These are phyloP conservation scores for Chironomus striatipennis DNA, from an alignment of 1,140 invertebrate genomes.

Conservation along the genomic window DNA sequence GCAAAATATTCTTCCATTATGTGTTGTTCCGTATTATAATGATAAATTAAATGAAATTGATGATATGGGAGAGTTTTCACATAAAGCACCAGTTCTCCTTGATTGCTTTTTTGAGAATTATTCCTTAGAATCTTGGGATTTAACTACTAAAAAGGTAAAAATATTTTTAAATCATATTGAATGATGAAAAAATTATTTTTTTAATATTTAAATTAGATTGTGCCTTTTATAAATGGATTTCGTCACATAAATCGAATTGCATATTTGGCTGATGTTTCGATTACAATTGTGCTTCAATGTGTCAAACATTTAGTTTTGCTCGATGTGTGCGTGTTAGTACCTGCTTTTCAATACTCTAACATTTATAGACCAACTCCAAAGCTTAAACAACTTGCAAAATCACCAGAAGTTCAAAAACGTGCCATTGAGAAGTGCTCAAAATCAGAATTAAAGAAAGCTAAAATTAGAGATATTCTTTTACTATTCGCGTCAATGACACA, in stretches of 20 bases:
- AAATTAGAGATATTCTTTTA: constrained; percentile 64
- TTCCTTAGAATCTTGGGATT: constrained; percentile 66
- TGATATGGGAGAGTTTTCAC: constrained; percentile 11
- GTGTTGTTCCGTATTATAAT: constrained; percentile 26
- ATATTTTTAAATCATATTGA: not conserved
- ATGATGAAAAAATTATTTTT: too few relatives aligned
- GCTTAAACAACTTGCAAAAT: constrained; percentile 57
- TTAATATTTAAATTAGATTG: constrained; percentile 33
- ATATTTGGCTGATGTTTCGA: constrained; percentile 77
- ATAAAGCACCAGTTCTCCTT: constrained; percentile 22
- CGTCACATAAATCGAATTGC: constrained; percentile 78
- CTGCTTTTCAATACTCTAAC: constrained; percentile 87
- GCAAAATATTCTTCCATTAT: constrained; percentile 24
- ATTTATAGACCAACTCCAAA: constrained; percentile 77
- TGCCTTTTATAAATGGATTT: constrained; percentile 82
- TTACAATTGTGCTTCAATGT: constrained; percentile 82
- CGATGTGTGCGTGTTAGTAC: constrained; percentile 64
- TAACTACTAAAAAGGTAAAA: constrained; percentile 73
- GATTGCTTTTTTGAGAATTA: constrained; percentile 26
- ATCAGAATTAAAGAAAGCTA: constrained; percentile 40
- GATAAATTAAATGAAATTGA: constrained; percentile 5
- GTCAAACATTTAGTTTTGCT: constrained; percentile 81
- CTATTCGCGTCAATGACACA: constrained; percentile 76
- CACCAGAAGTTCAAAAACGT: constrained; percentile 58
- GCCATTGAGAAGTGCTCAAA: constrained; percentile 63